phyloP scores from a whole-genome alignment of 2,797 vertebrate species.

The Austrolebias charrua region DNA sequence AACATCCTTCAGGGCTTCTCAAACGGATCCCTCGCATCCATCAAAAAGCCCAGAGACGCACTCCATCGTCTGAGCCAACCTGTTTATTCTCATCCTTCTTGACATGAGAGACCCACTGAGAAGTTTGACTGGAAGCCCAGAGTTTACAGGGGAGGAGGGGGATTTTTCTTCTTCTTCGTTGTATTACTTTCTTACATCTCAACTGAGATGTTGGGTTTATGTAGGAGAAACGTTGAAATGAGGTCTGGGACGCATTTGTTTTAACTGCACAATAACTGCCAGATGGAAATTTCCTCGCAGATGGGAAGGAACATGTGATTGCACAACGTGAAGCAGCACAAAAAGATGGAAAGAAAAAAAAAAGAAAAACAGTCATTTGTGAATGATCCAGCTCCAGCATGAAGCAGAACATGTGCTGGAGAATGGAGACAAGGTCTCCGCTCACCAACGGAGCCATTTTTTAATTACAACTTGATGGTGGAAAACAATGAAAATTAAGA shows the following conservation, averaged over 20 bases:
- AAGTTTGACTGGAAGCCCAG: slow-evolving; percentile 44
- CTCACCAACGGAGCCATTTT: slow-evolving; percentile 9
- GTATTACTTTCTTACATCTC: slow-evolving; percentile 38
- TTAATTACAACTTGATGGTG: slow-evolving; percentile 72
- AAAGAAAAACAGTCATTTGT: slow-evolving; percentile 38
- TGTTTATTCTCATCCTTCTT: slow-evolving; percentile 61
- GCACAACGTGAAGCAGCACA: slow-evolving; percentile 28
- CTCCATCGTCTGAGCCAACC: slow-evolving; percentile 61
- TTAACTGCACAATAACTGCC: slow-evolving; percentile 66
- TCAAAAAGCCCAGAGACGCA: slow-evolving; percentile 62
- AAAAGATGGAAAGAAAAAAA: slow-evolving; percentile 11
- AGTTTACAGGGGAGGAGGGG: slow-evolving; percentile 24
- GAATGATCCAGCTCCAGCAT: slow-evolving; percentile 54
- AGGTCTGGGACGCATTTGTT: slow-evolving; percentile 56
- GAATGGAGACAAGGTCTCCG: not conserved
- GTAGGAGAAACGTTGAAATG: slow-evolving; percentile 52
- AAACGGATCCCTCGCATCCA: slow-evolving; percentile 59
- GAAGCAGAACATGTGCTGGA: slow-evolving; percentile 47
- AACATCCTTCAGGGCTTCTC: slow-evolving; percentile 66
- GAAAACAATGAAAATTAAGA: slow-evolving; percentile 79
- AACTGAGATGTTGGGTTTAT: slow-evolving; percentile 46
- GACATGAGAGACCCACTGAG: slow-evolving; percentile 43
- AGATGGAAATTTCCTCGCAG: slow-evolving; percentile 71
- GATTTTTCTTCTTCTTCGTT: too few species aligned
- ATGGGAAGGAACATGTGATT: slow-evolving; percentile 73